Base-by-base conservation (phyloP, 2,888 invertebrate species). In the Agrotis exclamationis region DNA sequence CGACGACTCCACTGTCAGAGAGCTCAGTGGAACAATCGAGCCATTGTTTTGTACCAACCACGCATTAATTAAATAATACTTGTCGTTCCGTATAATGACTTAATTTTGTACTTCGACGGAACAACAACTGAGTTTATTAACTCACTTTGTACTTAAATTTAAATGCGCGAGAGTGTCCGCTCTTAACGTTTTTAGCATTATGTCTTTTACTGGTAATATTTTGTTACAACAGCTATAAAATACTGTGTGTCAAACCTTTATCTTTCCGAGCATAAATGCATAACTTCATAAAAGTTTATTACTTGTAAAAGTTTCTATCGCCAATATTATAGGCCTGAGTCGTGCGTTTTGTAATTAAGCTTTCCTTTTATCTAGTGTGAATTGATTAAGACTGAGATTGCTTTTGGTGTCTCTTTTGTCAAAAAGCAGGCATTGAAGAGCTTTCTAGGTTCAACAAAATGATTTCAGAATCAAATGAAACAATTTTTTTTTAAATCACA, bases 1-100 rank as follows among this genome's bases (percentile, higher is more conserved):
- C 86, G 80, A 80, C 86, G 76, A 68, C 63, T 68, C 74, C 71
- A 56, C 85, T 79, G 82, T 73, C 84, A 84, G 84, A 85, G 80
- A 81, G 73, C 82, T 81, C 83, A 76, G 76, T 75, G 75, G 86
- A 91, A 92, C 92, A 92, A 92, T 91, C 88, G 89, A 62, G 68
- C 89, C 88, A 92, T 92, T 93, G 92, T 93, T 87, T 90, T 85
- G 85, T 86, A 84, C 84, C 86, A 81, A 85, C 85, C 90, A 87
- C 87, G 90, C 91, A 91, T 93, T 90, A 89, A 92, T 92, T 91
- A 90, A 90, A 89, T 91, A 89, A 88, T 89, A 88, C 87, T 87
- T 87, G 85, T 88, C 87, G 84, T 89, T 88, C 86, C 83, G 87
- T 86, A 84, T 90, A 90, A 92, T 92, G 90, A 89, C 91, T 91